These are phyloP conservation scores for Oreotrochilus melanogaster DNA, from an alignment of 2,113 vertebrate genomes.

Conservation along the genomic window DNA sequence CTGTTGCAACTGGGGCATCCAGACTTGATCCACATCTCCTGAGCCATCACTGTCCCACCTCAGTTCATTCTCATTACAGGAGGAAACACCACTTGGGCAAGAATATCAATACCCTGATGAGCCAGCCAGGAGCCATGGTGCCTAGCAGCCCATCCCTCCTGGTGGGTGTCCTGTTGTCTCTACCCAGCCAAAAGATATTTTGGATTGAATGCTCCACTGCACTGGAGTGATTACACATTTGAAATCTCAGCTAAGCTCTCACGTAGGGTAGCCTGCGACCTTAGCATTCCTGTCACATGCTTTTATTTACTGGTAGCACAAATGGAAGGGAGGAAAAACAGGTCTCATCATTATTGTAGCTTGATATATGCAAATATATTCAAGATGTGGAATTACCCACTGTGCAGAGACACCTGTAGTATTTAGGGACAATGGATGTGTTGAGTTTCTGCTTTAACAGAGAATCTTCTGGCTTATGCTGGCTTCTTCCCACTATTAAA, in stretches of 20 bases:
- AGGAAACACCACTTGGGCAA: not conserved
- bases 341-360: conserved; percentile 63
- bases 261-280: not conserved
- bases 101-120: not conserved
- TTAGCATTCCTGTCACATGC: conserved; percentile 55
- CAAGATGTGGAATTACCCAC: conserved; percentile 52
- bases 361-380: conserved; percentile 73
- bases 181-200: not conserved
- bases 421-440: conserved; percentile 60
- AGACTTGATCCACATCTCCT: not conserved
- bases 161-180: not conserved
- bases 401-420: conserved; percentile 56
- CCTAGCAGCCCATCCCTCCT: not conserved
- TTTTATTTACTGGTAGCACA: conserved; percentile 74
- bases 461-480: conserved; percentile 19
- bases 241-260: conserved; percentile 1
- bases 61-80: not conserved
- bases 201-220: not conserved
- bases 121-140: not conserved
- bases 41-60: not conserved
- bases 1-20: accelerated
- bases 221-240: not conserved
- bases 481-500: conserved; percentile 50
- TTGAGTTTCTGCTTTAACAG: conserved; percentile 45
- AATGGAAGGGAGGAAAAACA: conserved; percentile 55